These are phyloP conservation scores for Limenitis arthemis DNA, from an alignment of 2,888 invertebrate species.

Conservation along the genomic window DNA sequence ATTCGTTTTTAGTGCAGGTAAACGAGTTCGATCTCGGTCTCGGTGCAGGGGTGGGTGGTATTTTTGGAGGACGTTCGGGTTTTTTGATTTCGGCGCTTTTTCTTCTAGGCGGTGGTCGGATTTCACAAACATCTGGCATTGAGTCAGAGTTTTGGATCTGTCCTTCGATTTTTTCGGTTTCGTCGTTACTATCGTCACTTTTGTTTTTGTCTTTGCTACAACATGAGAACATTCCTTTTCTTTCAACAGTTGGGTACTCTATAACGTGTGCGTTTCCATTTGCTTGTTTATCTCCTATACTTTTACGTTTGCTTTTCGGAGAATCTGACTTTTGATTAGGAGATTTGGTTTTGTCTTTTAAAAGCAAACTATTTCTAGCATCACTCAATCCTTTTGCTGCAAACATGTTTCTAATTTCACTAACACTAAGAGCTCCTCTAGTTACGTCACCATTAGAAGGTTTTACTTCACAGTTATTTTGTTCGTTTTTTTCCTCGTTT, in stretches of 20 bases:
- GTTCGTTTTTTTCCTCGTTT: constrained; percentile 43
- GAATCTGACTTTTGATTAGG: constrained; percentile 54
- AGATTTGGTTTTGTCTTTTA: constrained; percentile 60
- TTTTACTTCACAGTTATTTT: constrained; percentile 39
- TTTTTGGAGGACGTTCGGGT: constrained; percentile 80
- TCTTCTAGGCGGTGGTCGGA: constrained; percentile 76
- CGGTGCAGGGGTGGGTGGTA: constrained; percentile 60
- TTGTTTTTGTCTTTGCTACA: constrained; percentile 75
- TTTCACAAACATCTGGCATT: constrained; percentile 62
- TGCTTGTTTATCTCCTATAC: constrained; percentile 51
- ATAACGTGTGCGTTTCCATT: constrained; percentile 72
- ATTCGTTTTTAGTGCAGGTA: constrained; percentile 57
- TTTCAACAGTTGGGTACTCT: constrained; percentile 80
- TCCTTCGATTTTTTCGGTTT: constrained; percentile 49
- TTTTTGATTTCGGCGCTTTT: constrained; percentile 67
- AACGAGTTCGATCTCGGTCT: constrained; percentile 73
- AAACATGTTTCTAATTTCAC: constrained; percentile 69
- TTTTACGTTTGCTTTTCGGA: constrained; percentile 62
- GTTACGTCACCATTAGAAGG: constrained; percentile 59
- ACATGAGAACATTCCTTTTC: constrained; percentile 81
- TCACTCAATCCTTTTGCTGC: constrained; percentile 64
- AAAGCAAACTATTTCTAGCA: constrained; percentile 63
- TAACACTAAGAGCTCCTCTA: constrained; percentile 72
- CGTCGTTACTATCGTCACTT: constrained; percentile 64
- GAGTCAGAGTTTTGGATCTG: constrained; percentile 55